phyloP scores from a whole-genome alignment of 2,888 invertebrate genomes.

The Eristalinus aeneus region DNA sequence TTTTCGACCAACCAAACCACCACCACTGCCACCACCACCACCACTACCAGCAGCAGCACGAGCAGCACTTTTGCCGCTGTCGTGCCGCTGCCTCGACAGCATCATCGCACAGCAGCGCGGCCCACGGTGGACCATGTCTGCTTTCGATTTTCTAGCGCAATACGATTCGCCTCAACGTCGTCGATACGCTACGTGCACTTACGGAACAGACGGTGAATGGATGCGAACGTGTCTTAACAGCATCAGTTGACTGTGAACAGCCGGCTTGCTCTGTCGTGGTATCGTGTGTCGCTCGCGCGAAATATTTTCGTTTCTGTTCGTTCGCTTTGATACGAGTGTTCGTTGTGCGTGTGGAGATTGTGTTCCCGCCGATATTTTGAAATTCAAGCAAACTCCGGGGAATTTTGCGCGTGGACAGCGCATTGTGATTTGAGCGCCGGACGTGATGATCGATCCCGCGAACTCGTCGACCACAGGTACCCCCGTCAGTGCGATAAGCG shows the following conservation, averaged over 20 bases:
- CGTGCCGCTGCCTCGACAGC: neutral
- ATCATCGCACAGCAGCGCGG: constrained; percentile 13
- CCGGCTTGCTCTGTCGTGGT: constrained; percentile 78
- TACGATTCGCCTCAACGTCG: constrained; percentile 34
- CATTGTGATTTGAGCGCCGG: constrained; percentile 36
- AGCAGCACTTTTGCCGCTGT: neutral
- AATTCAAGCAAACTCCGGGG: neutral
- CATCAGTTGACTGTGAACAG: constrained; percentile 79
- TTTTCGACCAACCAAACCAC: constrained; percentile 60
- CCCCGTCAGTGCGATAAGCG: constrained; percentile 43
- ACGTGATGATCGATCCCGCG: constrained; percentile 60
- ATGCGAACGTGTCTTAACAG: constrained; percentile 69
- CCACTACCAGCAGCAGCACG: neutral
- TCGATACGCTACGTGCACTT: constrained; percentile 61
- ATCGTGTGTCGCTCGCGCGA: constrained; percentile 65
- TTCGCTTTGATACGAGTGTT: constrained; percentile 30
- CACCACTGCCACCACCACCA: constrained; percentile 25
- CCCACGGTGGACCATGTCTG: constrained; percentile 46
- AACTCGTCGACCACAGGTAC: constrained; percentile 30
- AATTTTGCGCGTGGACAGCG: constrained; percentile 48
- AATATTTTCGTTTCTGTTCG: constrained; percentile 9
- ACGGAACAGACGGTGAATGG: constrained; percentile 66
- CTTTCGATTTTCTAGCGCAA: constrained; percentile 68
- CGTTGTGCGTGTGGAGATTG: constrained; percentile 10
- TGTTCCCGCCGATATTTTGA: neutral